These are phyloP conservation scores for Cataglyphis albicans DNA, from an alignment of 2,888 invertebrate genomes.

Conservation along the genomic window DNA sequence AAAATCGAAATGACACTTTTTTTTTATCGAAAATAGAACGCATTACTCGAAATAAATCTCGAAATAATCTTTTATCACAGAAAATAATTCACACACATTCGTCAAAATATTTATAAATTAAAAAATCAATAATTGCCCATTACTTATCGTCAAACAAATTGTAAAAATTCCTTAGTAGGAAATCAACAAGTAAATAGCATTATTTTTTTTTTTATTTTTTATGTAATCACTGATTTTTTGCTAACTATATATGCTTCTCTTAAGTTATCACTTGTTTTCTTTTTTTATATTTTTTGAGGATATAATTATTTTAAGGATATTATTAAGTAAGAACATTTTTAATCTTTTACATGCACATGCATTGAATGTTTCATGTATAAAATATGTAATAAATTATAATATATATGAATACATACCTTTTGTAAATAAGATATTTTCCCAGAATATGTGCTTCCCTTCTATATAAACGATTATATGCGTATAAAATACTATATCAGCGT, in stretches of 20 bases:
- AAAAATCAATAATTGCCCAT: background rate
- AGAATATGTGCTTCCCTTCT: background rate
- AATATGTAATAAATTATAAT: conserved; percentile 7
- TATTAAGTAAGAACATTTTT: conserved; percentile 5
- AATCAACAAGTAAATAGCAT: conserved; percentile 70
- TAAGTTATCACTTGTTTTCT: background rate
- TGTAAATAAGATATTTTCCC: background rate
- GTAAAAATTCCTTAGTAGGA: conserved; percentile 65
- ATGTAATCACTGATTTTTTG: background rate
- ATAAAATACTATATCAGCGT: conserved; percentile 65
- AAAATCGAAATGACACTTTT: background rate
- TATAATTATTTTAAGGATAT: background rate
- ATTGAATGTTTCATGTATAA: background rate
- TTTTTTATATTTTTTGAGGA: background rate
- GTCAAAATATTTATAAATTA: too few relatives aligned
- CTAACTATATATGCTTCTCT: background rate
- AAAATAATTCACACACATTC: too few relatives aligned
- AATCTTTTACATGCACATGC: background rate
- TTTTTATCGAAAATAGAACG: background rate
- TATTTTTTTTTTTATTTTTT: background rate
- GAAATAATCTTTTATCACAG: too few relatives aligned
- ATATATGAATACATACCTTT: background rate
- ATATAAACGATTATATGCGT: background rate
- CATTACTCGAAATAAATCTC: too few relatives aligned
- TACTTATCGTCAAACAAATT: background rate